phyloP scores from a whole-genome alignment of 2,113 vertebrate species.

The Archilochus colubris region DNA sequence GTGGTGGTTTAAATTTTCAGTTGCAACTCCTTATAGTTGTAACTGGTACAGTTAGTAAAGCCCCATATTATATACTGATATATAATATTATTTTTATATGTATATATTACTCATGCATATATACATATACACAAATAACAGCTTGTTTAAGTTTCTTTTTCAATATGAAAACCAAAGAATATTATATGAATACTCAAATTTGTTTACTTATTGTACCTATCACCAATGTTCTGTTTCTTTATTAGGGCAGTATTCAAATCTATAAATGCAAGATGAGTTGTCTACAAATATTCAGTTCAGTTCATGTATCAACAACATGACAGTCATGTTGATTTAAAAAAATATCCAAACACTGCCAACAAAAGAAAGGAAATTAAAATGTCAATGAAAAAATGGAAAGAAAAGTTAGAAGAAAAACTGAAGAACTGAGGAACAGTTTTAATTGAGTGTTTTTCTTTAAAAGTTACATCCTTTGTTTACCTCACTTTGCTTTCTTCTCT shows the following conservation, averaged over 20 bases:
- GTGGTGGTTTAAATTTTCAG: constrained; percentile 3
- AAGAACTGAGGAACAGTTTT: not conserved
- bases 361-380: not conserved
- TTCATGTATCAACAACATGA: not conserved
- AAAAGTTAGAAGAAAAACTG: not conserved
- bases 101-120: constrained; percentile 70
- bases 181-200: not conserved
- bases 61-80: constrained; percentile 54
- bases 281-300: not conserved
- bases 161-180: not conserved
- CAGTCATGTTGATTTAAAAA: not conserved
- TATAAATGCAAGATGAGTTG: not conserved
- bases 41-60: not conserved
- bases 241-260: not conserved
- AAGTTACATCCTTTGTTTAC: constrained; percentile 72
- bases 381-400: not conserved
- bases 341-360: not conserved
- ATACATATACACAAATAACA: constrained; percentile 58
- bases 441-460: not conserved
- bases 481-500: constrained; percentile 98
- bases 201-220: not conserved
- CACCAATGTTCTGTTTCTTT: not conserved
- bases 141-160: not conserved
- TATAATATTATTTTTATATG: constrained; percentile 63
- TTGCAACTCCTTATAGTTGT: constrained; percentile 8